Evolutionary conservation across 2,113 vertebrate genomes (phyloP).

Genomic region (Scalopus aquaticus): DNA sequence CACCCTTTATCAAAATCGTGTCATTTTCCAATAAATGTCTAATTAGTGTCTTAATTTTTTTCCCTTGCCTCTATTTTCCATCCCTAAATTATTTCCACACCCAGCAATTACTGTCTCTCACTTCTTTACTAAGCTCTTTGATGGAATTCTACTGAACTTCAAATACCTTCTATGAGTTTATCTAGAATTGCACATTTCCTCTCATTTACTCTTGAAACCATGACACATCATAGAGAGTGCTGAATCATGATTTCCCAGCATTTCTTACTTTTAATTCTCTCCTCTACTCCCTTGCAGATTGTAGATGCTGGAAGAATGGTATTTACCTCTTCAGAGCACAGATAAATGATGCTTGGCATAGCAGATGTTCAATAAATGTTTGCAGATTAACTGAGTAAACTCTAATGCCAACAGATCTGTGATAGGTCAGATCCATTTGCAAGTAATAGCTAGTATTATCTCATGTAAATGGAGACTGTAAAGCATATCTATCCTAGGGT

Average conservation of each 20-base stretch:
- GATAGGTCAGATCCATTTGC: neutral
- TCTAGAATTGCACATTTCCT: neutral
- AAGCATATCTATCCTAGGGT: neutral
- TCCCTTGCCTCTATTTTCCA: neutral
- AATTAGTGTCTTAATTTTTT: neutral
- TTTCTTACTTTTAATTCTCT: neutral
- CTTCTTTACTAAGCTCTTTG: neutral
- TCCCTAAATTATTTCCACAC: neutral
- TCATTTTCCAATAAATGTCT: no score
- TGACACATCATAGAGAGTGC: neutral
- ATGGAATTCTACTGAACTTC: neutral
- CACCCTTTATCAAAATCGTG: neutral
- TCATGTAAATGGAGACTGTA: neutral
- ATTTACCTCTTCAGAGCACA: neutral
- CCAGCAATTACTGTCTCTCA: neutral
- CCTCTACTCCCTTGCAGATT: rapidly evolving
- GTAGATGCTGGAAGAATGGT: neutral
- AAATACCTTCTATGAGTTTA: neutral
- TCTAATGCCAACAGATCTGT: neutral
- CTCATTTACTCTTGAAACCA: neutral
- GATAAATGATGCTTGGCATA: neutral
- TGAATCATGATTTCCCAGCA: neutral
- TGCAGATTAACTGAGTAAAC: neutral
- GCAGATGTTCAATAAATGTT: no score
- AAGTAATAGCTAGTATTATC: neutral